These are phyloP conservation scores for Desmophyllum pertusum DNA, from an alignment of 92 coral and sea anemone species.

Conservation along the genomic window DNA sequence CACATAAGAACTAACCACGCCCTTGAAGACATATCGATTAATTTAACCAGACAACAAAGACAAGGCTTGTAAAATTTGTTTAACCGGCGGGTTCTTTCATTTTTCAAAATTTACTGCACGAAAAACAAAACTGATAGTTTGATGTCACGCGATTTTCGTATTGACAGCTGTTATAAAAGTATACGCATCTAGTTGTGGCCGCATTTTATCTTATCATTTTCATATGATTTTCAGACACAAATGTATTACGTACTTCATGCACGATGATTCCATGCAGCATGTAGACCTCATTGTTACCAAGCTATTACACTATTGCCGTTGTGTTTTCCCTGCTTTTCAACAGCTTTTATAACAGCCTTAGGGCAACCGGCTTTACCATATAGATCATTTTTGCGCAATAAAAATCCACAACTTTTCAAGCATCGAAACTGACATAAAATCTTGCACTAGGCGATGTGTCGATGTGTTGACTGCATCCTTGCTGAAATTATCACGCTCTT, in stretches of 20 bases:
- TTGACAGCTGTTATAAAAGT: not conserved
- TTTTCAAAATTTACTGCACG: too few relatives aligned
- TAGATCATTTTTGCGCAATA: not conserved
- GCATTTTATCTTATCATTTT: too few relatives aligned
- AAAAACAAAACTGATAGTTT: not conserved
- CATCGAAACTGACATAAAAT: not conserved
- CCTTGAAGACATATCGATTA: not conserved
- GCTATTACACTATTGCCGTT: not conserved
- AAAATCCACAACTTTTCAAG: not conserved
- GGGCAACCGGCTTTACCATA: not conserved
- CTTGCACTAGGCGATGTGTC: too few relatives aligned
- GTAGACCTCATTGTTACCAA: not conserved
- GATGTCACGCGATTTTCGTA: too few relatives aligned
- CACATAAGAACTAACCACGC: not conserved
- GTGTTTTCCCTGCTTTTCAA: not conserved
- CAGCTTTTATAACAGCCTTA: not conserved
- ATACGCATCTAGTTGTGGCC: not conserved
- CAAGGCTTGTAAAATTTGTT: not conserved
- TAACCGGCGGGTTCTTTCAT: not conserved
- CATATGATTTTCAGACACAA: not conserved
- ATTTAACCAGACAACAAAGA: not conserved
- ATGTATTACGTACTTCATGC: not conserved
- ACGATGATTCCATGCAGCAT: not conserved
- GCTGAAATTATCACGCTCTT: not conserved
- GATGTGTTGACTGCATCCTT: too few relatives aligned